Base-by-base conservation (phyloP, 2,797 vertebrate species). In the Ibycter americanus region DNA sequence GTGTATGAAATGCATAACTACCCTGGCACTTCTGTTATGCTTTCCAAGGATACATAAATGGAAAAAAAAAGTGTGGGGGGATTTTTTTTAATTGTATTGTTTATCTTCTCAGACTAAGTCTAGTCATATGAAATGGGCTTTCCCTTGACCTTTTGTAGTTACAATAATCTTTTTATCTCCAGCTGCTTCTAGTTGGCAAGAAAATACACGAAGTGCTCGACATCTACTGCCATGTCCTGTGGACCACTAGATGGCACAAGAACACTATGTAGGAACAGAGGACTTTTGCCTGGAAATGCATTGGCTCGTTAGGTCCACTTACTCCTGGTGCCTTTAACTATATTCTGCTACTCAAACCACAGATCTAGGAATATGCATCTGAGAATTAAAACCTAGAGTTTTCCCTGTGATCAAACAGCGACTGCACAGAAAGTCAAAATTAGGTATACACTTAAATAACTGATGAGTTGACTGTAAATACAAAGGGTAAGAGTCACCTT, bases 221-320 rank as follows among this genome's bases (percentile, higher is more conserved):
- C 3, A 1, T 56, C 27, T 55, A 23, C 13, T 36, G 17, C 13
- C 6, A 2, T 63, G 51, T 16, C 9, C 26, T 51, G 8, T 5
- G 1, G 7, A 46, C 94, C 98, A 81, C 97, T 96, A 98, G 98
- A 76, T 98, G 98, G 98, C 97, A 46, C 0, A 73, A 56, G 80
- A 77, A 42, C 8, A 76, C 93, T 55, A 5, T 8, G 29, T 22
- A 93, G 46, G 29, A 87, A 22, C 38, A 10, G 16, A 26, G 7
- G 8, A 13, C 6, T 10, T 58, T 6, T 1, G 16, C 12, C 7
- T 15, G 4, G 22, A 31, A 26, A 15, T 2, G 1, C 3, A 1
- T 6, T 14, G 8, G 10, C 17, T 78, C 20, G 2, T 34, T 4
- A 12, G 20, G 1, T n/a, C 23, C 19, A 0, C 29, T 40, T 36